Percentiles rank a stretch among this genome's conserved stretches.
Evolutionary conservation across 2,113 vertebrate genomes (phyloP).

Genomic region (Oncorhynchus clarkii): DNA sequence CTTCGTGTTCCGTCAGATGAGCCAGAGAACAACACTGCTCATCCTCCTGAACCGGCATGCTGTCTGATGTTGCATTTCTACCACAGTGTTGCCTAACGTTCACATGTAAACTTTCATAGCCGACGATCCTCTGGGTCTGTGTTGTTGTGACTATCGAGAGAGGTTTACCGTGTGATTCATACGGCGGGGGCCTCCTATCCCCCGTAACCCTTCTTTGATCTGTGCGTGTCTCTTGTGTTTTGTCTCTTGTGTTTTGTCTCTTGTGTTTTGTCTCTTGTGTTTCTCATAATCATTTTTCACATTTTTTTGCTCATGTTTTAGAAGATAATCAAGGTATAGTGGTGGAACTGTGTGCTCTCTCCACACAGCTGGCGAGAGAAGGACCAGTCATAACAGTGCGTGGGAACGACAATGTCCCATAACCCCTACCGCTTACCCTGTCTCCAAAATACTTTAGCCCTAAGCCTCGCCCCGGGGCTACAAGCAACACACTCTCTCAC

Average conservation of each 20-base stretch:
- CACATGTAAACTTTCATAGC: not conserved
- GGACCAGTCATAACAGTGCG: not conserved
- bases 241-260: not conserved
- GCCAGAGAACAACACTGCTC: slow-evolving; percentile 19
- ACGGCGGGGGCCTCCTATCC: not conserved
- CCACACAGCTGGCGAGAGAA: not conserved
- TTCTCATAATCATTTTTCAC: not conserved
- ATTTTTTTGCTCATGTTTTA: not conserved
- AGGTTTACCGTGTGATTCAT: not conserved
- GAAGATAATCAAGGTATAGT: not conserved
- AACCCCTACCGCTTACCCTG: not conserved
- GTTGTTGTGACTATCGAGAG: not conserved
- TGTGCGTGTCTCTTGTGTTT: not conserved
- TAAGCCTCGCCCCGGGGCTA: not conserved
- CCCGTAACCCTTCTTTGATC: not conserved
- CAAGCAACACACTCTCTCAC: not conserved
- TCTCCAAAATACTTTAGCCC: not conserved
- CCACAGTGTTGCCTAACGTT: not conserved
- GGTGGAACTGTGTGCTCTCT: not conserved
- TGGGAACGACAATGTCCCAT: not conserved
- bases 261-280: not conserved
- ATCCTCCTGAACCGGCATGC: slow-evolving; percentile 1
- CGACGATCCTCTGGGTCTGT: not conserved
- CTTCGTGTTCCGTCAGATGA: slow-evolving; percentile 16
- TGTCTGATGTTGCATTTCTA: not conserved